These are phyloP conservation scores for Eptesicus fuscus DNA, from an alignment of 2,113 vertebrate species.

Conservation along the genomic window DNA sequence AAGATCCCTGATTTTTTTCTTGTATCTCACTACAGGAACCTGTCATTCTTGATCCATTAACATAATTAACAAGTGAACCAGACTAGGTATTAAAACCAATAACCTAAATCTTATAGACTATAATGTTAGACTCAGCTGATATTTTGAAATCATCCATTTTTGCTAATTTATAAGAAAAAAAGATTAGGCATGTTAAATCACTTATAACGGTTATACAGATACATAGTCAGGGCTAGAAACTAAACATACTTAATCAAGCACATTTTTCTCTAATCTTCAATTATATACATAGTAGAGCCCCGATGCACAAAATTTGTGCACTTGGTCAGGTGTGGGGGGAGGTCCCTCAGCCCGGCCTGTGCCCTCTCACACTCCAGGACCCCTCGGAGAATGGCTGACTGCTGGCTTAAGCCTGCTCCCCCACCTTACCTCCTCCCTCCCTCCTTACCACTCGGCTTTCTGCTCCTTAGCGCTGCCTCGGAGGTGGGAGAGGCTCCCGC, in stretches of 20 bases:
- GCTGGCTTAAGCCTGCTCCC: too few relatives aligned
- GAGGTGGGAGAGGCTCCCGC: too few relatives aligned
- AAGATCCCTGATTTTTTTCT: background rate
- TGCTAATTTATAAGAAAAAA: background rate
- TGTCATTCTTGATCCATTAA: background rate
- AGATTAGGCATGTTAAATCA: background rate
- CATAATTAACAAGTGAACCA: background rate
- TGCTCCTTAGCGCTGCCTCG: too few relatives aligned
- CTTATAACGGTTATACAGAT: background rate
- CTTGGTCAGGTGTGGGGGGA: accelerated
- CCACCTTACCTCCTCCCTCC: too few relatives aligned
- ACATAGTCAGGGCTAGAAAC: background rate
- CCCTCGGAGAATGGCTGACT: too few relatives aligned
- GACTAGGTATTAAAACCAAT: background rate
- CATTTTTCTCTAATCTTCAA: background rate
- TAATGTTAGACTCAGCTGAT: background rate
- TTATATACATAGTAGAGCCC: background rate
- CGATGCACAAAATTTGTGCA: too few relatives aligned
- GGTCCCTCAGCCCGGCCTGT: too few relatives aligned
- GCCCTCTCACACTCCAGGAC: too few relatives aligned
- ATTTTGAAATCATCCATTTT: background rate
- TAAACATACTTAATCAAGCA: background rate
- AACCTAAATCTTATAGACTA: background rate
- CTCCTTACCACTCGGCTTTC: too few relatives aligned
- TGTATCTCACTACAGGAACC: background rate